phyloP scores from a whole-genome alignment of 2,888 invertebrate genomes.

The Zhuqinia jingwanae region DNA sequence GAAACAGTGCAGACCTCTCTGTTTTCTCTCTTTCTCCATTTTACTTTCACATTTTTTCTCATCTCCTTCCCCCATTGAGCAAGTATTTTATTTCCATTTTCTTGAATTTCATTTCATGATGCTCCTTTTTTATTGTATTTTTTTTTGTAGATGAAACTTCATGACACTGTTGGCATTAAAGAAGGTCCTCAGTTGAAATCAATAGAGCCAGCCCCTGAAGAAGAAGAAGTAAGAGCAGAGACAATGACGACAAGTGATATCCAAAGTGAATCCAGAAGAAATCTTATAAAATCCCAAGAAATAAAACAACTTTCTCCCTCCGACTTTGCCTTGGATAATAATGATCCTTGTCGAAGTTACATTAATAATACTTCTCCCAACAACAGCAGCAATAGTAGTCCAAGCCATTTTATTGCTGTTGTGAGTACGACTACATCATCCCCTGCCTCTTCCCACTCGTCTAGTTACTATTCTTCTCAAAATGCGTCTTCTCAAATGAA shows the following conservation, averaged over 20 bases:
- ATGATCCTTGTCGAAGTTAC: slow-evolving; percentile 52
- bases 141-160: slow-evolving; percentile 63
- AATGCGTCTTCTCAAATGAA: slow-evolving; percentile 62
- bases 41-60: too few relatives aligned
- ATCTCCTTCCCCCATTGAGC: slow-evolving; percentile 15
- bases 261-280: slow-evolving; percentile 42
- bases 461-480: slow-evolving; percentile 48
- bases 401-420: slow-evolving; percentile 60
- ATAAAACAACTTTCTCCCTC: slow-evolving; percentile 52
- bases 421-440: slow-evolving; percentile 40
- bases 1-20: slow-evolving; percentile 34
- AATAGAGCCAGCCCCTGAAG: slow-evolving; percentile 65
- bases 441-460: slow-evolving; percentile 3
- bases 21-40: neutral
- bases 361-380: slow-evolving; percentile 42
- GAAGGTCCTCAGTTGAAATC: slow-evolving; percentile 68
- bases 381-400: slow-evolving; percentile 42
- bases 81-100: slow-evolving; percentile 42
- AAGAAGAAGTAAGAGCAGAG: neutral
- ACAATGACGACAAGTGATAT: slow-evolving; percentile 39
- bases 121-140: slow-evolving; percentile 37
- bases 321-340: slow-evolving; percentile 7
- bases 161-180: slow-evolving; percentile 63
- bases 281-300: slow-evolving; percentile 58
- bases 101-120: slow-evolving; percentile 37